Base-by-base conservation (phyloP, 2,888 invertebrate species). In the Hirtodrosophila duncani region DNA sequence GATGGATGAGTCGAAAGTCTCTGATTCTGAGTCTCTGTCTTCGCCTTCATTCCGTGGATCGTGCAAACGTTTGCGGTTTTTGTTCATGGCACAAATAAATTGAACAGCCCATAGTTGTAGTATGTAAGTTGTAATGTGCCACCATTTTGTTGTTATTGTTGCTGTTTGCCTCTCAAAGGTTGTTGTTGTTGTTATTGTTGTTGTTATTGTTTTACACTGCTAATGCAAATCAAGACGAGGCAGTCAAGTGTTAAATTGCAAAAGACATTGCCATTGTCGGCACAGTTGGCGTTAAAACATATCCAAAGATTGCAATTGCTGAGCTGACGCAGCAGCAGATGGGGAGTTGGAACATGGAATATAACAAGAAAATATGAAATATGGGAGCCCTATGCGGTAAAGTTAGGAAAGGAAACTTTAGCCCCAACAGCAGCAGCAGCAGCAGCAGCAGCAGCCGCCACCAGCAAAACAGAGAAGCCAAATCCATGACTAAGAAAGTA, bases 161-260 rank as follows among this genome's bases (percentile, higher is more conserved):
- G 33, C 24, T 41, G 20, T 8, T 39, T n/a, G n/a, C n/a, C n/a
- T n/a, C n/a, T n/a, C n/a, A n/a, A 8, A 24, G 23, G n/a, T 26
- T n/a, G 11, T 45, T 24, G 51, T 38, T 68, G 51, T 38, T 50
- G 48, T 51, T 45, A 50, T 49, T 44, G 29, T 24, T 42, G 33
- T 21, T 41, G 20, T 8, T 39, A 26, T 26, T 41, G 26, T 11
- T 23, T 26, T 24, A 17, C 16, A 13, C 26, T 38, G 37, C n/a
- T 29, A 39, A 55, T 49, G 55, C 55, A 61, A 65, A 55, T 51
- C 56, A 44, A 59, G 55, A 51, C 49, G 31, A 52, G 71, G 67
- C 82, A 70, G 63, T 83, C 79, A 83, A 81, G 85, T 84, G 84
- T 81, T 71, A 85, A 85, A 85, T 85, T 81, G 80, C 71, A 83